These are phyloP conservation scores for Hirtodrosophila confusa DNA, from an alignment of 2,888 invertebrate genomes.

Conservation along the genomic window DNA sequence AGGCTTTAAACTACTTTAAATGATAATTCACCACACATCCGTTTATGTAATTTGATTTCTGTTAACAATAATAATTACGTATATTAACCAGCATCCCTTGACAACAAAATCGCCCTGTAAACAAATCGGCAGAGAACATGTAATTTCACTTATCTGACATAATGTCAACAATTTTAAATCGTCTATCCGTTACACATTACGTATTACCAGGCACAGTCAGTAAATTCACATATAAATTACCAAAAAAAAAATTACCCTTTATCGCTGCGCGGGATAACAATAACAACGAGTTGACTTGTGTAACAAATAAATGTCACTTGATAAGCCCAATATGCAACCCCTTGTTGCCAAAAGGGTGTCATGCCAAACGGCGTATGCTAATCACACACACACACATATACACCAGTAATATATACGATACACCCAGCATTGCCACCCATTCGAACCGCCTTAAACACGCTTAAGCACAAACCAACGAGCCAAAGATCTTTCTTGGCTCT, in stretches of 20 bases:
- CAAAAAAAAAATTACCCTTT: slow-evolving; percentile 58
- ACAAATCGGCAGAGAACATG: slow-evolving; percentile 66
- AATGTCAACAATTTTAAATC: slow-evolving; percentile 69
- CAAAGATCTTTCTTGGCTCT: slow-evolving; percentile 53
- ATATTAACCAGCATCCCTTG: background rate
- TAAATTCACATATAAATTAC: slow-evolving; percentile 79
- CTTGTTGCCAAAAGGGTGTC: slow-evolving; percentile 66
- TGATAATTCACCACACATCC: slow-evolving; percentile 5
- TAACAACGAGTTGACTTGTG: slow-evolving; percentile 68
- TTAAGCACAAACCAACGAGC: slow-evolving; percentile 68
- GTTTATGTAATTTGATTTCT: slow-evolving; percentile 5
- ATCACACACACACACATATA: slow-evolving; percentile 61
- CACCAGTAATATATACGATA: slow-evolving; percentile 6
- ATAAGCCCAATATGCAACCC: slow-evolving; percentile 74
- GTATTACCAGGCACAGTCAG: slow-evolving; percentile 39
- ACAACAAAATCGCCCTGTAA: slow-evolving; percentile 37
- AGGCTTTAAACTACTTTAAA: slow-evolving; percentile 38
- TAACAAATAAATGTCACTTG: slow-evolving; percentile 72
- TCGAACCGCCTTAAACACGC: slow-evolving; percentile 59
- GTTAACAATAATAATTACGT: slow-evolving; percentile 16
- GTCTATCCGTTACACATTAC: slow-evolving; percentile 49
- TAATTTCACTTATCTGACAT: slow-evolving; percentile 78
- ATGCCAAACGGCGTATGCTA: slow-evolving; percentile 70
- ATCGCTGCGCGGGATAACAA: slow-evolving; percentile 42
- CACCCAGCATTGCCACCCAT: slow-evolving; percentile 29